Conservation (phyloP, 2,797 vertebrate species). For the Siniperca scherzeri region DNA sequence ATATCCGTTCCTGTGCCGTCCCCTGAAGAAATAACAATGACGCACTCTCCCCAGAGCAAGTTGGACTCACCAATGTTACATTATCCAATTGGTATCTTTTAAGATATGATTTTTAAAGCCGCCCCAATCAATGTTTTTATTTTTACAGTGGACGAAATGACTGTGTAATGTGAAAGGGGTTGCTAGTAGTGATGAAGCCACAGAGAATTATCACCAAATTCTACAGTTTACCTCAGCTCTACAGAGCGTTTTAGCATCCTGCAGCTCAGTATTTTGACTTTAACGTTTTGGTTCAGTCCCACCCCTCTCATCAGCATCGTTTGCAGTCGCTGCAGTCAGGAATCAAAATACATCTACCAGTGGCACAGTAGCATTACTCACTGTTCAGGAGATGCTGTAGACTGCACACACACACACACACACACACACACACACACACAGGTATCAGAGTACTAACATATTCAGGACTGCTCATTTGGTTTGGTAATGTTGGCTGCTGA, state of each 20-base stretch:
- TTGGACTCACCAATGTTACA: not conserved
- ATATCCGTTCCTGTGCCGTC: not conserved
- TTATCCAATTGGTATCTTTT: not conserved
- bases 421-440: not conserved
- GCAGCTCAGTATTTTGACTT: not conserved
- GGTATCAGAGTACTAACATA: slow-evolving; percentile 18
- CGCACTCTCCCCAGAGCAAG: not conserved
- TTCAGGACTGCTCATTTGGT: slow-evolving; percentile 58
- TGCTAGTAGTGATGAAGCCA: too few species aligned
- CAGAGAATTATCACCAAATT: not conserved
- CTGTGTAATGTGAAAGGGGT: not conserved
- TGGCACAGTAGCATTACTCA: slow-evolving; percentile 5
- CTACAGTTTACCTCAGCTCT: not conserved
- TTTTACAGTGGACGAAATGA: not conserved
- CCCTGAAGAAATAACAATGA: not conserved
- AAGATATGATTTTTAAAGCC: not conserved
- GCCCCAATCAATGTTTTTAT: not conserved
- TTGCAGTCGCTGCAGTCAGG: not conserved
- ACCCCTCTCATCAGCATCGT: not conserved
- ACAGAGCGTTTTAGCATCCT: not conserved
- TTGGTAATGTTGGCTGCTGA: slow-evolving; percentile 52
- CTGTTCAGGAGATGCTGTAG: not conserved
- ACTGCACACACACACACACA: not conserved
- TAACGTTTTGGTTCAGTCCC: not conserved
- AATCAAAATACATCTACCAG: not conserved